phyloP scores from a whole-genome alignment of 2,888 invertebrate species.

The Allolobophora icterica region DNA sequence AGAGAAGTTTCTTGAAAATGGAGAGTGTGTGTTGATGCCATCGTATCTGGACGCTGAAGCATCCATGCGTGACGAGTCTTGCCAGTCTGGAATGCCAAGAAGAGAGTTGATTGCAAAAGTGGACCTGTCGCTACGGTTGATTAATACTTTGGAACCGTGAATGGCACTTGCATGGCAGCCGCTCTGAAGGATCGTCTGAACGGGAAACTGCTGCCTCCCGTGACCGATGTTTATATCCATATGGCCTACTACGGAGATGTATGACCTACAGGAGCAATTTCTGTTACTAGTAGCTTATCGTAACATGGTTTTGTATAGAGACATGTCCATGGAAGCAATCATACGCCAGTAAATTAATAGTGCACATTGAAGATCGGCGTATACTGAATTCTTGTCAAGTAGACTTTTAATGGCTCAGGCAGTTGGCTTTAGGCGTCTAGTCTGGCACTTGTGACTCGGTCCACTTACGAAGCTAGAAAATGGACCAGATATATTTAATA shows the following conservation, averaged over 20 bases:
- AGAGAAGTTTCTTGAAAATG: background rate
- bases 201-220: background rate
- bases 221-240: background rate
- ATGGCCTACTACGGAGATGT: background rate
- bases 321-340: background rate
- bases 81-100: background rate
- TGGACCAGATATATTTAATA: background rate
- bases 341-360: background rate
- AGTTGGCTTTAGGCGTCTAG: background rate
- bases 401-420: background rate
- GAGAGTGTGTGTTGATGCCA: background rate
- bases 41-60: background rate
- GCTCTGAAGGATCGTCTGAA: background rate
- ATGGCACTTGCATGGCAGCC: background rate
- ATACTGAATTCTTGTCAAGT: background rate
- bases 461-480: background rate
- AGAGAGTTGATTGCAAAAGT: conserved; percentile 9
- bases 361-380: background rate
- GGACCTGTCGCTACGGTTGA: background rate
- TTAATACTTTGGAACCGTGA: background rate
- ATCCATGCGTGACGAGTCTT: background rate
- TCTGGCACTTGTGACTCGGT: background rate
- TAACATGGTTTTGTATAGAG: too few relatives aligned
- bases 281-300: too few relatives aligned
- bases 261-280: background rate